A percentile compares a stretch with the other conserved stretches of the same genome.
Conservation (phyloP, 1,140 invertebrate genomes). For the Drosophila miranda region DNA sequence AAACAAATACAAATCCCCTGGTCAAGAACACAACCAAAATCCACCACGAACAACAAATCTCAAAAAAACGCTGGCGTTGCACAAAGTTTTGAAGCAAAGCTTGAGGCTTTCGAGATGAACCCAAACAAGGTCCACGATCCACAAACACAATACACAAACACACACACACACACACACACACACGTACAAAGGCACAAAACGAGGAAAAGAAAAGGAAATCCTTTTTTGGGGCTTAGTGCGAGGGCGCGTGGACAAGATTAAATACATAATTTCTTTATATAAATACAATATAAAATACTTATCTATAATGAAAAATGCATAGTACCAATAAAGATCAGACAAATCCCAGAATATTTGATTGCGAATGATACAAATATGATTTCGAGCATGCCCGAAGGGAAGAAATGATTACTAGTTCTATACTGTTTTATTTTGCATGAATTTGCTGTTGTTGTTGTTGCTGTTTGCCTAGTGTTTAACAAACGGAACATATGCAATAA, state of each 20-base stretch:
- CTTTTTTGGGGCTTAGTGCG: constrained; percentile 27
- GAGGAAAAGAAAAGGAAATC: constrained; percentile 6
- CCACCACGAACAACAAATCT: constrained; percentile 21
- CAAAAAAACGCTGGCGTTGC: constrained; percentile 24
- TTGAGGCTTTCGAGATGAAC: constrained; percentile 2
- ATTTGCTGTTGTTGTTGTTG: too few species aligned
- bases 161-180: background rate
- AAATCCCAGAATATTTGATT: constrained; percentile 31
- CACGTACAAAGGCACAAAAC: background rate
- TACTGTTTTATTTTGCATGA: too few species aligned
- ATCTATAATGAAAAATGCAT: constrained; percentile 36
- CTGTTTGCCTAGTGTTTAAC: too few species aligned
- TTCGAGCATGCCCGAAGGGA: constrained; percentile 35
- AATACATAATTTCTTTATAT: constrained; percentile 34
- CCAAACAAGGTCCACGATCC: constrained; percentile 3
- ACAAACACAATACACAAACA: background rate
- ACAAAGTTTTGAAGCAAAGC: constrained; percentile 5
- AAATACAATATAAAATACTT: constrained; percentile 38
- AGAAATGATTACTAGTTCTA: too few species aligned
- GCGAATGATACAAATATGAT: constrained; percentile 5
- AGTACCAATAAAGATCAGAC: constrained; percentile 51
- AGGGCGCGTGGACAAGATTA: constrained; percentile 19
- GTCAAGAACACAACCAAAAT: background rate
- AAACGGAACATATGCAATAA: too few species aligned
- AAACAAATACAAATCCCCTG: background rate